Conservation (phyloP, 2,113 vertebrate genomes). For the Equus quagga region DNA sequence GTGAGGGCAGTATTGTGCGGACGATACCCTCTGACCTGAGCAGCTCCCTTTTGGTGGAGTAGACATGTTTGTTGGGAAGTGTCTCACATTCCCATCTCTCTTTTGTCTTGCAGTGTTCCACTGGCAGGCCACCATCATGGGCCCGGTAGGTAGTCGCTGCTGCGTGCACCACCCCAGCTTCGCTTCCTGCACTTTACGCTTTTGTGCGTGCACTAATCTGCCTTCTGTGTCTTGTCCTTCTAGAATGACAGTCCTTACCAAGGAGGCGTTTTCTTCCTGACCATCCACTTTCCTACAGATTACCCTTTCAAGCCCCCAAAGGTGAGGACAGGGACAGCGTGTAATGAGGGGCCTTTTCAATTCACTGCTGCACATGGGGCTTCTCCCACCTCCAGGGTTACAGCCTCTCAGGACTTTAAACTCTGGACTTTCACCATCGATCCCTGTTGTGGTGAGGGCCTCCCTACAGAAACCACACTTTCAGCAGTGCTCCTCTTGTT, state of each 20-base stretch:
- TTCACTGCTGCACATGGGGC: not conserved
- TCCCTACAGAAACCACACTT: not conserved
- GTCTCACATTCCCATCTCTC: slow-evolving; percentile 32
- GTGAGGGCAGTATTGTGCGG: not conserved
- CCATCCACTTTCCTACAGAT: slow-evolving; percentile 95
- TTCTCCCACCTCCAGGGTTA: not conserved
- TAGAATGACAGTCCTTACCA: slow-evolving; percentile 95
- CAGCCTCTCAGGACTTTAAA: not conserved
- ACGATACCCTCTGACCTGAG: not conserved
- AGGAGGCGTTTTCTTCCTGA: slow-evolving; percentile 96
- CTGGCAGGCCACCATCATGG: slow-evolving; percentile 95
- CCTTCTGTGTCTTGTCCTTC: slow-evolving; percentile 73
- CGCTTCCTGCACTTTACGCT: not conserved
- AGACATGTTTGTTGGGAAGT: not conserved
- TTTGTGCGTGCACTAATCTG: not conserved
- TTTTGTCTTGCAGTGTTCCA: slow-evolving; percentile 91
- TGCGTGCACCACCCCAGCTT: not conserved
- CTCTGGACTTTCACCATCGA: not conserved
- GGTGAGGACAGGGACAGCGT: slow-evolving; percentile 83
- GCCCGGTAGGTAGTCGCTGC: slow-evolving; percentile 91
- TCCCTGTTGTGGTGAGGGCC: not conserved
- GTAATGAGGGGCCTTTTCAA: not conserved
- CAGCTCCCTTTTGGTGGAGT: not conserved
- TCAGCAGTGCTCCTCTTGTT: not conserved
- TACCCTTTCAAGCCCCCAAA: slow-evolving; percentile 97